A percentile compares a stretch with the other conserved stretches of the same genome.
Evolutionary conservation across 2,113 vertebrate species (phyloP).

Genomic region (Lipotes vexillifer): DNA sequence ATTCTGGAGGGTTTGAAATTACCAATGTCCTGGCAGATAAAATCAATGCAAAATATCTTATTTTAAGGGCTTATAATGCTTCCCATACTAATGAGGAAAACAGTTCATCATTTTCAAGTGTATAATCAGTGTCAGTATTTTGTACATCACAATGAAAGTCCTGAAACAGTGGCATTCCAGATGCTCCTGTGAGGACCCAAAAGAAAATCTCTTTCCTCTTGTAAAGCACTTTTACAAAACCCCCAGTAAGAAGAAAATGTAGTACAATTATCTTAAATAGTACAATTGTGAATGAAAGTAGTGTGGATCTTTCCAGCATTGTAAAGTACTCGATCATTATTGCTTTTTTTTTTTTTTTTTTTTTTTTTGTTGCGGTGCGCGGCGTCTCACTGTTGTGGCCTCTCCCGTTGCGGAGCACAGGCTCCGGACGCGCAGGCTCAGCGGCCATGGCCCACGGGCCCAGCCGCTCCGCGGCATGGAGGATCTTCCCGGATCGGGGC

Average conservation of each 20-base stretch:
- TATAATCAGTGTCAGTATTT: slow-evolving; percentile 46
- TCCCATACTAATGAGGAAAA: slow-evolving; percentile 55
- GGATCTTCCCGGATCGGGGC: too few relatives aligned
- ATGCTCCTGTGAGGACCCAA: not conserved
- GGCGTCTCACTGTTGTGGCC: too few relatives aligned
- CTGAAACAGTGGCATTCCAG: not conserved
- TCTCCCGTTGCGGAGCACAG: too few relatives aligned
- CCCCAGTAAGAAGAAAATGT: not conserved
- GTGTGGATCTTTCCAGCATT: not conserved
- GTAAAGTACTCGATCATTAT: not conserved
- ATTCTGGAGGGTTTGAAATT: slow-evolving; percentile 66
- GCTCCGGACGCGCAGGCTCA: too few relatives aligned
- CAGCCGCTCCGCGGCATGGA: too few relatives aligned
- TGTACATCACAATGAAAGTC: slow-evolving; percentile 30
- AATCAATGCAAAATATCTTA: slow-evolving; percentile 57
- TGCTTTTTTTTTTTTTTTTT: slow-evolving; percentile 27
- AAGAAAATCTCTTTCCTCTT: slow-evolving; percentile 42
- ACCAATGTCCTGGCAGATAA: slow-evolving; percentile 56
- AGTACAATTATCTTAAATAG: slow-evolving; percentile 28
- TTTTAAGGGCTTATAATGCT: slow-evolving; percentile 53
- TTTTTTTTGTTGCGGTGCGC: too few relatives aligned
- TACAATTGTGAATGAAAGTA: slow-evolving; percentile 19
- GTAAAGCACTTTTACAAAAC: slow-evolving; percentile 7
- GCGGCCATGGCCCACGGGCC: too few relatives aligned
- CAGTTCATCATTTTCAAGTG: slow-evolving; percentile 32